Evolutionary conservation across 2,888 invertebrate species (phyloP).

Genomic region (Orthosia incerta): DNA sequence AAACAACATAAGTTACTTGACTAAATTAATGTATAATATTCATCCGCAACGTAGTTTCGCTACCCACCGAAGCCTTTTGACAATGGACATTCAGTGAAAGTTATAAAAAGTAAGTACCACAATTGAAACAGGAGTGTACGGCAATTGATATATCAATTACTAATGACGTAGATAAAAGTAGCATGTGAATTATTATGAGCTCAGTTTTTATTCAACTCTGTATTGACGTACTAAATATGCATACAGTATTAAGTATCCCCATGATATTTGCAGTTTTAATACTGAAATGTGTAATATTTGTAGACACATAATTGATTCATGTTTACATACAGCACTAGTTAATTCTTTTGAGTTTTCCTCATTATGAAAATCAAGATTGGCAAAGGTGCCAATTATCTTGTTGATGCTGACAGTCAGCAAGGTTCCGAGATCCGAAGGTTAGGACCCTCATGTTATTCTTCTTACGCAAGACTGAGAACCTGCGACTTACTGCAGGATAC

Average conservation of each 20-base stretch:
- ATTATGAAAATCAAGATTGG: slow-evolving; percentile 15
- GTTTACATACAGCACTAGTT: slow-evolving; percentile 16
- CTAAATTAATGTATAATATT: neutral
- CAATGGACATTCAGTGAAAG: slow-evolving; percentile 41
- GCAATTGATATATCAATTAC: slow-evolving; percentile 26
- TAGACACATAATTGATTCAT: slow-evolving; percentile 20
- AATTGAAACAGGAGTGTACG: slow-evolving; percentile 19
- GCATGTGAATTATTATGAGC: slow-evolving; percentile 17
- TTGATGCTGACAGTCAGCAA: slow-evolving; percentile 5
- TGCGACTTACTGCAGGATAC: neutral
- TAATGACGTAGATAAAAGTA: slow-evolving; percentile 10
- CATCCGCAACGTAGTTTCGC: neutral
- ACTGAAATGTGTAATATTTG: slow-evolving; percentile 16
- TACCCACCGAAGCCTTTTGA: slow-evolving; percentile 3
- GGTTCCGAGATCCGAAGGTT: slow-evolving; percentile 3
- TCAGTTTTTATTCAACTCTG: slow-evolving; percentile 18
- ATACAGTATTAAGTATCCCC: slow-evolving; percentile 14
- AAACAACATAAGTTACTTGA: neutral
- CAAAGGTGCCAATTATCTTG: slow-evolving; percentile 11
- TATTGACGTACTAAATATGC: slow-evolving; percentile 29
- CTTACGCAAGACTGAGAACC: neutral
- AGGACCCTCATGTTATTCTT: neutral
- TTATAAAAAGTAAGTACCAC: slow-evolving; percentile 30
- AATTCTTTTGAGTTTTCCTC: neutral
- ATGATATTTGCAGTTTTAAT: slow-evolving; percentile 31